Base-by-base conservation (phyloP, 2,888 invertebrate species). In the Xanthorhoe designata region DNA sequence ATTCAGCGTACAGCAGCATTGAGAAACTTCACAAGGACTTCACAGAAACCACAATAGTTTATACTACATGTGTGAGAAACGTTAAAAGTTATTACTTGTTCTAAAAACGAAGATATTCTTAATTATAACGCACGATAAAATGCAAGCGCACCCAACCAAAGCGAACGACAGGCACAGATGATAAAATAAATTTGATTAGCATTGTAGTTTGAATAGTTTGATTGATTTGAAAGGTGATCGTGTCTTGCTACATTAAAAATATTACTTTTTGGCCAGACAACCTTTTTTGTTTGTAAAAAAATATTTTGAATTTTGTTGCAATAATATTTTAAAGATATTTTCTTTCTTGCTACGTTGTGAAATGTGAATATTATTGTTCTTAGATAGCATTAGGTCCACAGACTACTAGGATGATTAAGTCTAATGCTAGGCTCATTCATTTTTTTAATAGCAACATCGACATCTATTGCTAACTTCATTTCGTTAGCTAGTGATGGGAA, bases 1-100 rank as follows among this genome's bases (percentile, higher is more conserved):
- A 94, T 93, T 94, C 94, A 91, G 90, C 87, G 84, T 86, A 91
- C 85, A 89, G 90, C 89, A 89, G 90, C 92, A 93, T 93, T 91
- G 87, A 91, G 84, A 83, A 87, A 76, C 82, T 89, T 87, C 87
- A 86, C 78, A 78, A 84, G 87, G 85, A 84, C 84, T 84, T 83
- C 87, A 90, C 89, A 79, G 79, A 70, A 75, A 82, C 73, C 85
- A 90, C 86, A 86, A 81, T 75, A 73, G 69, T 69, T 82, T 42
- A 82, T 81, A 85, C 81, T 83, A 83, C 86, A 83, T 82, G 74
- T 76, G 78, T 74, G 66, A 78, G 71, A 75, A 82, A 77, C 71
- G 70, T 62, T 76, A 76, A 77, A 67, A 73, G 71, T 79, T 82
- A 81, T 81, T 84, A 80, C 71, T 82, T 69, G 77, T 83, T 73